Evolutionary conservation across 2,888 invertebrate genomes (phyloP), one percentile per base, ranked within the genome.

Genomic region (Chesias legatella): DNA sequence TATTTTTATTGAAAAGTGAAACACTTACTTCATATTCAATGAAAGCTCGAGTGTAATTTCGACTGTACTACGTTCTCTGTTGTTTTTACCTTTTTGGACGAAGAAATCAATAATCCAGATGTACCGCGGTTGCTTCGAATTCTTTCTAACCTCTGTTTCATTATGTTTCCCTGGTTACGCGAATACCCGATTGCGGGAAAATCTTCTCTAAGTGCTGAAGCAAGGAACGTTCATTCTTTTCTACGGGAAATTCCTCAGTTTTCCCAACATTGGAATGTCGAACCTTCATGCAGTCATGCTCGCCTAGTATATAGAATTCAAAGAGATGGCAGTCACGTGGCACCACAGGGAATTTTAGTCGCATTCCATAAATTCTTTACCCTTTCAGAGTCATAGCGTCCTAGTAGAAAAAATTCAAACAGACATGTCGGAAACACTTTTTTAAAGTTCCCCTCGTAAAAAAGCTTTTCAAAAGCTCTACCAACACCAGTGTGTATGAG

Each of bases 111-210:
- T n/a, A n/a, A 51, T 28, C 10, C 38, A 23, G n/a, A 43, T 50
- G 65, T 64, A 48, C 60, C 53, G 51, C 57, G 44, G 60, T 66
- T 74, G 46, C 50, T 45, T 33, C 27, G 43, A 63, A 80, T 80
- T 72, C 65, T 58, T 64, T 7, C 21, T 10, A 30, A 56, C 62
- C 50, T 62, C 63, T 63, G 50, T 37, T 10, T 4, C 8, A 33
- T 60, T 49, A 66, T 88, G 74, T 28, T 39, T 17, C 46, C 86
- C 86, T 82, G 60, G 84, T 88, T 52, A 46, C 61, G 73, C 83
- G 82, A 86, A 88, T 88, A 74, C 77, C 75, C 81, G 67, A 82
- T 79, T 88, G 88, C 83, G 88, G 84, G 88, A 89, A 88, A 84
- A 82, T 74, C 78, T 79, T 66, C 83, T 75, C 70, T 79, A 80